Percentiles rank a stretch among this genome's conserved stretches.
phyloP scores from a whole-genome alignment of 2,888 invertebrate genomes.

The Epinotia demarniana region DNA sequence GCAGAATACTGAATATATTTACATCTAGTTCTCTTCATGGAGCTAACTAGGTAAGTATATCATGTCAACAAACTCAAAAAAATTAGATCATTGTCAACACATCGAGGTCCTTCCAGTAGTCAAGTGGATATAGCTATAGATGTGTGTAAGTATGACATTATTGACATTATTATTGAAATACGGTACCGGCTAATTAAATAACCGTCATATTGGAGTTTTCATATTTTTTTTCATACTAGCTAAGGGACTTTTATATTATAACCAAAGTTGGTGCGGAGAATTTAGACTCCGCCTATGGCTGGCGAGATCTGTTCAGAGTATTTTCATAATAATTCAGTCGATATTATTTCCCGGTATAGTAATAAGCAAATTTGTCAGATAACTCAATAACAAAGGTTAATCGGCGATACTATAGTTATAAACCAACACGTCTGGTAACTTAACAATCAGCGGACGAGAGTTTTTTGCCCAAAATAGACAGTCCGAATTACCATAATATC shows the following conservation, averaged over 20 bases:
- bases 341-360: no score
- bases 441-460: background rate
- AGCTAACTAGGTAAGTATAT: slow-evolving; percentile 39
- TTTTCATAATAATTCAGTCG: no score
- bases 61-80: slow-evolving; percentile 19
- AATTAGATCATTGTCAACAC: slow-evolving; percentile 14
- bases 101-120: background rate
- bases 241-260: no score
- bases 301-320: no score
- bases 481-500: slow-evolving; percentile 41
- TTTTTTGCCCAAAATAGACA: slow-evolving; percentile 33
- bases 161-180: no score
- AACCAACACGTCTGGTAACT: background rate
- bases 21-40: background rate
- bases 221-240: no score
- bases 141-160: background rate
- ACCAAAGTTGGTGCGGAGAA: no score
- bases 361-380: no score
- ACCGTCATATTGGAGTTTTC: no score
- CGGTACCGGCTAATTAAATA: no score
- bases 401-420: background rate
- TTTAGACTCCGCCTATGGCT: no score
- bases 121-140: background rate
- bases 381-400: no score
- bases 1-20: slow-evolving; percentile 19